Base-by-base conservation (phyloP, 1,140 invertebrate genomes). In the Pachyrhynchus sulphureomaculatus region DNA sequence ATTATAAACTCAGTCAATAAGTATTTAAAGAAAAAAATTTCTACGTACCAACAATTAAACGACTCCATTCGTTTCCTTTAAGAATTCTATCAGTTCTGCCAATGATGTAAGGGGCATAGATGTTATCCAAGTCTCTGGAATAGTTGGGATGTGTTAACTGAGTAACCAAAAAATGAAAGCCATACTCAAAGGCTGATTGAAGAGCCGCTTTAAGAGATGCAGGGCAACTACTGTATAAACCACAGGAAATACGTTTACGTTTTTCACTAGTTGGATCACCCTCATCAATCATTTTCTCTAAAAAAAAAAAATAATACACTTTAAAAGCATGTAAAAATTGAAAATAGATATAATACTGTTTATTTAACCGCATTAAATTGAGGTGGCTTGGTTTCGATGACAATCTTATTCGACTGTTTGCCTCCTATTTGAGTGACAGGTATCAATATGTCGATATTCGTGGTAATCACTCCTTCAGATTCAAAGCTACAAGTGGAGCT, bases 41-140 rank as follows among this genome's bases (percentile, higher is more conserved):
- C 15, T 20, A 41, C 57, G 59, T 65, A 76, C 71, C 72, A 36
- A 77, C 74, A 39, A 76, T 66, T 44, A 73, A 59, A 42, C 72
- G 66, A 20, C 57, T 65, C 80, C 80, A 82, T 1, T 80, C 76
- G 0, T 55, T 49, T 8, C 73, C 69, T 12, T 62, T 69, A 5
- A 82, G 44, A 13, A 81, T 51, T 0, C 78, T 66, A 62, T 79
- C 80, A 20, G 78, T 77, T 42, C 80, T 72, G 0, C 72, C 71
- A 48, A 76, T 69, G 24, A 66, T 36, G 55, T 57, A 53, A n/a
- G 64, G 49, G 17, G 47, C 36, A 44, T 69, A 53, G 10, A 49
- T 49, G 10, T 41, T 55, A 15, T 66, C 39, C 9, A 75, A 45
- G 26, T 72, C 62, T 42, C 73, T 66, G 9, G 58, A 26, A 48